Base-by-base conservation (phyloP, 37 sponge, comb jelly and placozoan species). In the Bolinopsis microptera region DNA sequence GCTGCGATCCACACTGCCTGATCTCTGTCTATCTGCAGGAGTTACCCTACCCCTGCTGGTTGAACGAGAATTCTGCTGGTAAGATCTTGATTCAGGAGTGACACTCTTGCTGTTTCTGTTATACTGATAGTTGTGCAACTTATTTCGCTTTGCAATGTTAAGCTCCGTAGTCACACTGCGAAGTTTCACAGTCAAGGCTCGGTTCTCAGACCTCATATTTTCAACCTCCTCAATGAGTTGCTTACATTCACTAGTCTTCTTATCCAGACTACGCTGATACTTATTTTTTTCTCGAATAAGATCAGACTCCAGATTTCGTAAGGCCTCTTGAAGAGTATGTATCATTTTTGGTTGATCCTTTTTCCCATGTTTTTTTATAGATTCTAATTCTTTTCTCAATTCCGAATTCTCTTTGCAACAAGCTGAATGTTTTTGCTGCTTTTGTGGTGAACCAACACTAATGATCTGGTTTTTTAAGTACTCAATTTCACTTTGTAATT, bases 271-370 rank as follows among this genome's bases (percentile, higher is more conserved):
- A 23, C 90, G 90, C 90, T 86, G 90, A 38, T 86, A 86, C 90
- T 86, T 86, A 27, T 86, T 86, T 38, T 86, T 86, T 27, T 86
- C 90, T 38, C 90, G 40, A 41, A 86, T 86, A 13, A 86, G 41
- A 40, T 86, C 90, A 40, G 36, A 33, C 28, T 86, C 90, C 3
- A 86, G 28, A 26, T 86, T 86, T 18, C 30, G 3, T 1, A 86
- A 25, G 16, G 90, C 90, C 0, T 86, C 36, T 39, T 86, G 90
- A 21, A 86, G 90, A 13, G 90, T 86, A n/a, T 86, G 38, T 3
- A 86, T 41, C 30, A 86, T 28, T n/a, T 86, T 86, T 0, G 36
- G 3, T 27, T 86, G 90, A 40, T 86, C 90, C 61, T 86, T 86
- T 32, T 77, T 32, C 21, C 32, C 80, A 2, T 35, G 27, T 36